Conservation (phyloP, 2,113 vertebrate genomes). For the Aptenodytes patagonicus region DNA sequence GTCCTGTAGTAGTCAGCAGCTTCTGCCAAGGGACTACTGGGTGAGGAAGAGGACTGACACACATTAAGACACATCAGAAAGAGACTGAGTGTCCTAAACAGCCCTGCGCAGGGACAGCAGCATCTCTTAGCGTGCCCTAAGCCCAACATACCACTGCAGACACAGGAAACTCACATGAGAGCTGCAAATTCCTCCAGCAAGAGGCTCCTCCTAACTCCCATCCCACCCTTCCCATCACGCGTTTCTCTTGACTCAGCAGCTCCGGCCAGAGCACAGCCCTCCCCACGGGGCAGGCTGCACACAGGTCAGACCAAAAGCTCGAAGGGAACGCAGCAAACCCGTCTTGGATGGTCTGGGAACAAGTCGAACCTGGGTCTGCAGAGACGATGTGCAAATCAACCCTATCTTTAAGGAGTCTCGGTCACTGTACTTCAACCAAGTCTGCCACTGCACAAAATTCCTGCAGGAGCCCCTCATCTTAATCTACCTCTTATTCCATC, state of each 20-base stretch:
- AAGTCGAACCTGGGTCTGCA: neutral
- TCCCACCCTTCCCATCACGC: neutral
- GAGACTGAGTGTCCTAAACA: neutral
- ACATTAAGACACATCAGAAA: neutral
- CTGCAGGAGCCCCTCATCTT: neutral
- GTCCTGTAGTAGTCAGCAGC: neutral
- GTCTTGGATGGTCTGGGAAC: rapidly evolving
- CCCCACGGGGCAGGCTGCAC: neutral
- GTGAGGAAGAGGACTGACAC: neutral
- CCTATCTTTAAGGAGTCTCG: rapidly evolving
- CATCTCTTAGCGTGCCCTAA: neutral
- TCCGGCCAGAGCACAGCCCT: neutral
- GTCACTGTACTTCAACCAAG: neutral
- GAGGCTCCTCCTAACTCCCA: neutral
- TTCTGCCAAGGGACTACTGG: neutral
- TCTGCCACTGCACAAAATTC: neutral
- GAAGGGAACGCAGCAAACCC: neutral
- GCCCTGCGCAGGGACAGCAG: neutral
- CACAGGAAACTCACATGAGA: neutral
- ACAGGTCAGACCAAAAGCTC: neutral
- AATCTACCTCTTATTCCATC: neutral
- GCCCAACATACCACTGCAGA: neutral
- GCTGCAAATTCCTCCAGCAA: neutral
- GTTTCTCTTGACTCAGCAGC: neutral
- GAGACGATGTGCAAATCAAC: neutral